These are phyloP conservation scores for Autographa pulchrina DNA, from an alignment of 2,888 invertebrate genomes.

Conservation along the genomic window DNA sequence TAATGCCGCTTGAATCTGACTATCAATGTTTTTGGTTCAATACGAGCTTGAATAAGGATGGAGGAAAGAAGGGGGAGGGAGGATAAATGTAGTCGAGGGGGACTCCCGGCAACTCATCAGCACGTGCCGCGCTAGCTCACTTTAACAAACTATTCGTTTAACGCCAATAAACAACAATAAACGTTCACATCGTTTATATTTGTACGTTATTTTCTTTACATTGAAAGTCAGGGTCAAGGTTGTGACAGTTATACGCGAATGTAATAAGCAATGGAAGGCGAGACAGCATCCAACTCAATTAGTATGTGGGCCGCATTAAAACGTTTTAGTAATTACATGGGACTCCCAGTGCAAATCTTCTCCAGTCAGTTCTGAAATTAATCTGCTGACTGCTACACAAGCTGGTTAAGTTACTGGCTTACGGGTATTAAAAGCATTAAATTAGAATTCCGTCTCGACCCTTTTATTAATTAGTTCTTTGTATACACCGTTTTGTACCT, in stretches of 20 bases:
- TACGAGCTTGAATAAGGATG: not conserved
- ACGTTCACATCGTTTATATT: not conserved
- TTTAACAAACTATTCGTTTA: conserved; percentile 2
- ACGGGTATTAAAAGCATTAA: conserved; percentile 3
- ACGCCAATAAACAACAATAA: not conserved
- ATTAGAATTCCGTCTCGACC: not conserved
- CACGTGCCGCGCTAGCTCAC: conserved; percentile 2
- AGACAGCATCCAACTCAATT: conserved; percentile 4
- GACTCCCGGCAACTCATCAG: not conserved
- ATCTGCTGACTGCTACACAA: conserved; percentile 4
- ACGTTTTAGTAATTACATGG: not conserved
- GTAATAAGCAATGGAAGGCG: not conserved
- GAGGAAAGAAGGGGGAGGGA: not conserved
- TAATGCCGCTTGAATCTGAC: not conserved
- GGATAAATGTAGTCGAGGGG: not conserved
- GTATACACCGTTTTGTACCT: not conserved
- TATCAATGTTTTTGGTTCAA: conserved; percentile 4
- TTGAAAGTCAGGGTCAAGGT: conserved; percentile 1
- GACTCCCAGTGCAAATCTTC: not conserved
- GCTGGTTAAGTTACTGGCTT: not conserved
- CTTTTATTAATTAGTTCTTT: conserved; percentile 1
- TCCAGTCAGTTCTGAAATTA: not conserved
- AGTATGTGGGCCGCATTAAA: not conserved
- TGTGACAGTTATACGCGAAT: not conserved
- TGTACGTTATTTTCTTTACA: not conserved